A percentile compares a stretch with the other conserved stretches of the same genome.
Evolutionary conservation across 2,113 vertebrate species (phyloP).

Genomic region (Penelope pileata): DNA sequence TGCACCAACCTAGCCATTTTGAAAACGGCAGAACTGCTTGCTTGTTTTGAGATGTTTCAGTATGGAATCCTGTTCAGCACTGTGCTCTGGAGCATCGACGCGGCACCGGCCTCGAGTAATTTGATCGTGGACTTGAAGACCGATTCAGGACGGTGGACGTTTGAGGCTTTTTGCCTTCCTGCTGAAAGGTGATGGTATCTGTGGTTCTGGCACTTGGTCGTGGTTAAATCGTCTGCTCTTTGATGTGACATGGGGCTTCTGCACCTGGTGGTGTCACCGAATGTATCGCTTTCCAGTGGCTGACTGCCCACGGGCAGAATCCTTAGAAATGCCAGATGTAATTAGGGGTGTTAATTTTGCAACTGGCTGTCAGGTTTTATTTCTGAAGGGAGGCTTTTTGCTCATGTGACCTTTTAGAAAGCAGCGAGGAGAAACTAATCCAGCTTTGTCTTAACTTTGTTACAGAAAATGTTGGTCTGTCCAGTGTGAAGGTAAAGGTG

Average conservation of each 20-base stretch:
- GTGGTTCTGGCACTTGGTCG: not conserved
- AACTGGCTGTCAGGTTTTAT: not conserved
- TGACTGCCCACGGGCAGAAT: not conserved
- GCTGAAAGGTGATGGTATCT: not conserved
- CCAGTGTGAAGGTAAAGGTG: not conserved
- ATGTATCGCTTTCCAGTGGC: not conserved
- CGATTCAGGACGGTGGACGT: not conserved
- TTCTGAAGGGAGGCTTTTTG: not conserved
- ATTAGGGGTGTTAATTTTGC: constrained; percentile 25
- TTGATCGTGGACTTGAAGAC: not conserved
- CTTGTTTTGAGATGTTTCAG: not conserved
- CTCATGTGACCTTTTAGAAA: not conserved
- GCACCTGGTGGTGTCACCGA: not conserved
- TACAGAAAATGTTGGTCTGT: not conserved
- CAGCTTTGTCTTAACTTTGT: not conserved
- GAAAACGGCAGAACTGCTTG: not conserved
- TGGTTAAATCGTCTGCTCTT: not conserved
- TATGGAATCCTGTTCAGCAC: not conserved
- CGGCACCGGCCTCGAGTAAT: not conserved
- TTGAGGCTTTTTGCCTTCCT: not conserved
- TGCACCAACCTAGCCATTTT: fast-evolving
- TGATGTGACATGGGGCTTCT: not conserved
- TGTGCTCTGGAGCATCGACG: not conserved
- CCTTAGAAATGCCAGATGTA: not conserved
- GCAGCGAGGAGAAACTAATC: not conserved